Evolutionary conservation across 2,113 vertebrate species (phyloP).

Genomic region (Empidonax alnorum): DNA sequence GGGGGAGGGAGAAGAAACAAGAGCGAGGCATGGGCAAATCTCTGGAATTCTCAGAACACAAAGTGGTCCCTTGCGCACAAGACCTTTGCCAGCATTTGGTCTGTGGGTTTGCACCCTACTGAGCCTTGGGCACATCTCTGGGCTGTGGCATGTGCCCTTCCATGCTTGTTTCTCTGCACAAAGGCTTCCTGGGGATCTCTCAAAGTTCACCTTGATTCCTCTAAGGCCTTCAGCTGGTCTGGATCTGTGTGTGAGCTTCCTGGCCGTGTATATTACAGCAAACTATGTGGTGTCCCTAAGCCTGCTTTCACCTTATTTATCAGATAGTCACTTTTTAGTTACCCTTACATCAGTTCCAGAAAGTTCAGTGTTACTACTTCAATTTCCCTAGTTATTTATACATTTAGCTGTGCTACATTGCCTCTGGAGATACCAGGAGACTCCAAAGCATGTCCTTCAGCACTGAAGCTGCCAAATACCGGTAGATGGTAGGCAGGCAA

Average conservation of each 20-base stretch:
- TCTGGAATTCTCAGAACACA: not conserved
- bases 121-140: not conserved
- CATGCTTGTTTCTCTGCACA: not conserved
- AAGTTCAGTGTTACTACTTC: not conserved
- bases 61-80: not conserved
- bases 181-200: not conserved
- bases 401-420: not conserved
- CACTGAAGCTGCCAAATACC: not conserved
- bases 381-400: not conserved
- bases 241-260: not conserved
- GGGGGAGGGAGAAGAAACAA: not conserved
- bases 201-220: not conserved
- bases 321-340: not conserved
- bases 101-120: not conserved
- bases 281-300: accelerated
- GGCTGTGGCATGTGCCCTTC: accelerated
- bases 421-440: not conserved
- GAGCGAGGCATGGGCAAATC: not conserved
- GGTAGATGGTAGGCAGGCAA: not conserved
- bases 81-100: not conserved
- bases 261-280: not conserved
- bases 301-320: not conserved
- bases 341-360: not conserved
- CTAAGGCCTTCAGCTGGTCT: not conserved
- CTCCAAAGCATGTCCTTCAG: not conserved